Percentiles rank a stretch among this genome's conserved stretches.
phyloP scores from a whole-genome alignment of 2,113 vertebrate species.

The Menidia beryllina region DNA sequence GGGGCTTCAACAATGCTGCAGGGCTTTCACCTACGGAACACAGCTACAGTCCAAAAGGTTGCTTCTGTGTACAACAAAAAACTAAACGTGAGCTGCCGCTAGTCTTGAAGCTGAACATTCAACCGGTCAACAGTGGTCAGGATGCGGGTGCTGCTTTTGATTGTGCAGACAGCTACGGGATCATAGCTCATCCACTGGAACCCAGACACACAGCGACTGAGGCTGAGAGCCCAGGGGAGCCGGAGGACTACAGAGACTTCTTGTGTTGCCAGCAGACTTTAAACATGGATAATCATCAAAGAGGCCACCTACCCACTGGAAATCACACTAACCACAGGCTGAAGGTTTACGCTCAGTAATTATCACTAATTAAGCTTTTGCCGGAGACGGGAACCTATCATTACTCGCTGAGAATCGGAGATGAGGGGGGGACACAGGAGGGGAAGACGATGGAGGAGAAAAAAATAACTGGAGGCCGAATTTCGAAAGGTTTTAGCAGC shows the following conservation, averaged over 20 bases:
- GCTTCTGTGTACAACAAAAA: too few relatives aligned
- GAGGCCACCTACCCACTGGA: conserved; percentile 57
- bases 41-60: too few relatives aligned
- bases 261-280: conserved; percentile 33
- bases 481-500: conserved; percentile 16
- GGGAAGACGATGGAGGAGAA: conserved; percentile 2
- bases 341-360: conserved; percentile 65
- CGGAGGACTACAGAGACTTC: conserved; percentile 18
- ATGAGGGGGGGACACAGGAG: conserved; percentile 13
- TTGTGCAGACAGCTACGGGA: neutral
- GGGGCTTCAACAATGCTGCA: too few relatives aligned
- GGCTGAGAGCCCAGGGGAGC: neutral
- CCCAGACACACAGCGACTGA: conserved; percentile 7
- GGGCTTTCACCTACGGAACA: too few relatives aligned
- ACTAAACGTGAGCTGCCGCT: too few relatives aligned
- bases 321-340: conserved; percentile 64
- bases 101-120: too few relatives aligned
- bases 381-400: conserved; percentile 57
- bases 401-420: conserved; percentile 56
- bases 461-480: conserved; percentile 16
- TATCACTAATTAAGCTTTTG: conserved; percentile 74
- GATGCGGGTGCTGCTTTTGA: conserved; percentile 4
- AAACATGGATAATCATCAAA: conserved; percentile 57
- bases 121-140: neutral
- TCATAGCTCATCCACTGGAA: neutral